These are phyloP conservation scores for Guaruba guarouba DNA, from an alignment of 2,113 vertebrate species.

Conservation along the genomic window DNA sequence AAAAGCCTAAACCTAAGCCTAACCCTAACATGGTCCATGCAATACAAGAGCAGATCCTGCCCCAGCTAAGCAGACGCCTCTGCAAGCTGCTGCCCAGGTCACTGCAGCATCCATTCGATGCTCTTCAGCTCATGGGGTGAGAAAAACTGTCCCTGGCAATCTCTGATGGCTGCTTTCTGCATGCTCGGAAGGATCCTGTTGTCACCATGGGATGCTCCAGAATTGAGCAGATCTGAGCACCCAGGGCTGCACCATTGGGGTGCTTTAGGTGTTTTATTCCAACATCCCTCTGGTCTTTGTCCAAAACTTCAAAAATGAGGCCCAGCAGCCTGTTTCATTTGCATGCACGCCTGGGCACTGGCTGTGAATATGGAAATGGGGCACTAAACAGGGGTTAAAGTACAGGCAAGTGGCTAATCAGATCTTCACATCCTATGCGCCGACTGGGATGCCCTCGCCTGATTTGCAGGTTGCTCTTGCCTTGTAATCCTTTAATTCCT, in stretches of 20 bases:
- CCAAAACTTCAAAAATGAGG: background rate
- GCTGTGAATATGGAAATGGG: background rate
- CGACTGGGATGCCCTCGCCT: background rate
- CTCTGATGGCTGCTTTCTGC: background rate
- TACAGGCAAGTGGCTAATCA: background rate
- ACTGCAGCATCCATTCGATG: fast-evolving
- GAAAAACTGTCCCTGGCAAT: background rate
- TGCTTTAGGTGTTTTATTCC: background rate
- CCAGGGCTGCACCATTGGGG: background rate
- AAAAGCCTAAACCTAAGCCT: too few relatives aligned
- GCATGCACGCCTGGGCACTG: background rate
- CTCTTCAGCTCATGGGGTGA: background rate
- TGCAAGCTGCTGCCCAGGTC: background rate
- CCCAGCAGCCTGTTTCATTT: background rate
- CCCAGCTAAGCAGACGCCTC: background rate
- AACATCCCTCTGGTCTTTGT: fast-evolving
- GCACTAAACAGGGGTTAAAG: background rate
- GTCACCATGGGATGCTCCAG: background rate
- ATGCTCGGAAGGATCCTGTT: background rate
- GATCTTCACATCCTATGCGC: background rate
- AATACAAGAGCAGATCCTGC: background rate
- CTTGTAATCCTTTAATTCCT: slow-evolving; percentile 30
- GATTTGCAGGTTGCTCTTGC: slow-evolving; percentile 1
- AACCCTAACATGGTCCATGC: fast-evolving
- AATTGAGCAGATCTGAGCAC: background rate